Evolutionary conservation across 2,113 vertebrate genomes (phyloP).

Genomic region (Eupsittula cactorum): DNA sequence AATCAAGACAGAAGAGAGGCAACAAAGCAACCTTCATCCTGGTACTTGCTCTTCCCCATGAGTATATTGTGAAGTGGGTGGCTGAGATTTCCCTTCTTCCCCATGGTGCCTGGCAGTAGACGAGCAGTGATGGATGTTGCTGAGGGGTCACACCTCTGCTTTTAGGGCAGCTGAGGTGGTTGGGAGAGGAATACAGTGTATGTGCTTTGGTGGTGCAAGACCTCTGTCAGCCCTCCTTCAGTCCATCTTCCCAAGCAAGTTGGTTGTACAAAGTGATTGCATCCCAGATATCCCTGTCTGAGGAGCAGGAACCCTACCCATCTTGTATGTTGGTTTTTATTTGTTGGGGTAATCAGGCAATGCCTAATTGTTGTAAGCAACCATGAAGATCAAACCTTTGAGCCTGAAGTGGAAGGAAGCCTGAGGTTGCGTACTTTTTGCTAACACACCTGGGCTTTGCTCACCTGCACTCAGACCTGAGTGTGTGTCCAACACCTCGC

Average conservation of each 20-base stretch:
- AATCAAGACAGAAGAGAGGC: background rate
- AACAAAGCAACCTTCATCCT: background rate
- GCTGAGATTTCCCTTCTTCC: background rate
- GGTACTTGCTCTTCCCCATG: background rate
- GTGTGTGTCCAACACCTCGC: fast-evolving
- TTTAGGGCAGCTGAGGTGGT: background rate
- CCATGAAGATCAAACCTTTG: background rate
- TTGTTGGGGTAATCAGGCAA: background rate
- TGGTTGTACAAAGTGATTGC: background rate
- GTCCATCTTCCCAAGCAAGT: background rate
- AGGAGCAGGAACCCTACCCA: background rate
- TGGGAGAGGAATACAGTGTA: fast-evolving
- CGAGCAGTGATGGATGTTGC: background rate
- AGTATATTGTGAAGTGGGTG: background rate
- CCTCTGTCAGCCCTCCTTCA: background rate
- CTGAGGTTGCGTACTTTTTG: background rate
- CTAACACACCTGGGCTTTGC: background rate
- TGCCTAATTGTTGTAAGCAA: background rate
- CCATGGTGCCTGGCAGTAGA: fast-evolving
- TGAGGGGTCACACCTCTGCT: background rate
- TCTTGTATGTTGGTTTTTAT: background rate
- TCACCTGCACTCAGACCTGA: background rate
- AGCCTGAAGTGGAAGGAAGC: background rate
- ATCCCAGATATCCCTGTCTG: background rate
- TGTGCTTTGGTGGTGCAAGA: fast-evolving